Percentiles rank a stretch among this genome's conserved stretches.
These are phyloP conservation scores for Melanchra persicariae DNA, from an alignment of 2,888 invertebrate genomes.

Conservation along the genomic window DNA sequence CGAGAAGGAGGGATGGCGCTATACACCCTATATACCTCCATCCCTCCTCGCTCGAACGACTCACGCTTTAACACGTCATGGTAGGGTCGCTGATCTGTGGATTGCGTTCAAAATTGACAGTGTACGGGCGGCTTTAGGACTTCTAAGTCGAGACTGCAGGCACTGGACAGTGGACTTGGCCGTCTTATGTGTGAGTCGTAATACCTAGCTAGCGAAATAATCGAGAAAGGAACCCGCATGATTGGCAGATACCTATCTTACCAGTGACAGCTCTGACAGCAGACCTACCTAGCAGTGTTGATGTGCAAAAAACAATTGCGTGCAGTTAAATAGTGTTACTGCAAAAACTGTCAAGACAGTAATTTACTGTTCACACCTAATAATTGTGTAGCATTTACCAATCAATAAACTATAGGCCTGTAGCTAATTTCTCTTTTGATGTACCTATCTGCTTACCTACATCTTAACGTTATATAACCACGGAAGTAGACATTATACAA, in stretches of 20 bases:
- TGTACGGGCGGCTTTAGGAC: no score
- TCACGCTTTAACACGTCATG: no score
- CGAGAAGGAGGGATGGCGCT: no score
- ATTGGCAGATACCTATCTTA: not conserved
- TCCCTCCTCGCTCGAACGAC: no score
- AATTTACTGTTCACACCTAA: constrained; percentile 25
- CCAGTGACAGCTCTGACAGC: not conserved
- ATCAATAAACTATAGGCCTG: constrained; percentile 15
- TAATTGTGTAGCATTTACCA: constrained; percentile 23
- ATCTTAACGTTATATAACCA: constrained; percentile 57
- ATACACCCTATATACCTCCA: no score
- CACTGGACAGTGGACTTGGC: no score
- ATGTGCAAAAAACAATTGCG: constrained; percentile 7
- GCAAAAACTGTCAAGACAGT: not conserved
- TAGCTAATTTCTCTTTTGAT: constrained; percentile 39
- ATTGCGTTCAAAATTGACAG: no score
- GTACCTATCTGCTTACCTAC: constrained; percentile 37
- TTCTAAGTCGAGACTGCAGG: no score
- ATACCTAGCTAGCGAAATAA: no score
- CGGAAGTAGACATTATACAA: constrained; percentile 49
- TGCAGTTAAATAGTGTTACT: constrained; percentile 4
- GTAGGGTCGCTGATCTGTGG: no score
- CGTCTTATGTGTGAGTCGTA: no score
- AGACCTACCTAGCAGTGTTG: not conserved
- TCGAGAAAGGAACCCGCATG: no score